Evolutionary conservation across 2,888 invertebrate genomes (phyloP).

Genomic region (Augiades crinisus): DNA sequence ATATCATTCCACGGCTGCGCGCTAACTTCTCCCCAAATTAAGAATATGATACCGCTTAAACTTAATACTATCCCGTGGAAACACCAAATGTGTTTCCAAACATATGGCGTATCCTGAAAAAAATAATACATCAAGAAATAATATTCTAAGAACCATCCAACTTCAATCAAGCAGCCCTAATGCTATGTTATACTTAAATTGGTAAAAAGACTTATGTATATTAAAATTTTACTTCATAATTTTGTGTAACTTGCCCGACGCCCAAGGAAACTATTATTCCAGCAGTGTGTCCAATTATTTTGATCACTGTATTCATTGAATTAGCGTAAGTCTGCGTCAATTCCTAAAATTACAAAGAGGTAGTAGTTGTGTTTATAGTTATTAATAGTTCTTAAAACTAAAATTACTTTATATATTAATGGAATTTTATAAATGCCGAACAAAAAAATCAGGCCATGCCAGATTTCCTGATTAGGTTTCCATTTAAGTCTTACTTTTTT

Average conservation of each 20-base stretch:
- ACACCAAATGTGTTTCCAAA: conserved; percentile 73
- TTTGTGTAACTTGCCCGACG: conserved; percentile 82
- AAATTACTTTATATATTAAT: too few species aligned
- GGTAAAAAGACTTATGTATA: too few species aligned
- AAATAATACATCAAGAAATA: not conserved
- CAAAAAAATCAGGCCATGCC: too few species aligned
- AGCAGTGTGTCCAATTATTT: conserved; percentile 85
- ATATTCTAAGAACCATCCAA: conserved; percentile 32
- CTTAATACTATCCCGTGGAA: conserved; percentile 61
- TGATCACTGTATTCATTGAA: conserved; percentile 87
- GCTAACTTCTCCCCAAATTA: conserved; percentile 64
- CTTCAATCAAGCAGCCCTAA: too few species aligned
- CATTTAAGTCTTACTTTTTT: too few species aligned
- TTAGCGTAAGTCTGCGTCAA: conserved; percentile 88
- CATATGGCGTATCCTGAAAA: conserved; percentile 40
- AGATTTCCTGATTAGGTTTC: too few species aligned
- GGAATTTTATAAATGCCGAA: too few species aligned
- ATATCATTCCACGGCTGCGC: conserved; percentile 64
- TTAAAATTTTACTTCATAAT: conserved; percentile 72
- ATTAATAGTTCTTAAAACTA: too few species aligned
- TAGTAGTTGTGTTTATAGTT: too few species aligned
- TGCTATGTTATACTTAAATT: too few species aligned
- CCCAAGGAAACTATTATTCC: conserved; percentile 87
- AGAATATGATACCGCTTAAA: conserved; percentile 57
- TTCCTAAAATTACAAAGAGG: too few species aligned